These are phyloP conservation scores for Eurypyga helias DNA, from an alignment of 2,113 vertebrate genomes.

Conservation along the genomic window DNA sequence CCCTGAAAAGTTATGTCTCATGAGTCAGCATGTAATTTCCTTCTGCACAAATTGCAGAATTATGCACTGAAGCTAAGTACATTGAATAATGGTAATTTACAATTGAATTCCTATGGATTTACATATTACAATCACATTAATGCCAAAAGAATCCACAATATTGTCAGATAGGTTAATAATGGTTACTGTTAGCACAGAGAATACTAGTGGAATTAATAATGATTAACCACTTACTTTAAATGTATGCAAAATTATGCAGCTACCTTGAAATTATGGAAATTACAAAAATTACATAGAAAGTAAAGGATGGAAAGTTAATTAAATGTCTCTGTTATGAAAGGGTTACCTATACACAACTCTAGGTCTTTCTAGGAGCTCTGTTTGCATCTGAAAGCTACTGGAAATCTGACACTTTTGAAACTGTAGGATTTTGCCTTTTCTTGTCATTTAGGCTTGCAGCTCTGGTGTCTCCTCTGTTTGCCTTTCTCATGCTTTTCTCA, in stretches of 20 bases:
- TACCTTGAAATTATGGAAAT: constrained; percentile 32
- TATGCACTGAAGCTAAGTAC: constrained; percentile 32
- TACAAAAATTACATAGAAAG: neutral
- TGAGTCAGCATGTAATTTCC: constrained; percentile 60
- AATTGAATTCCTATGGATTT: constrained; percentile 58
- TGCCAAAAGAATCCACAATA: constrained; percentile 33
- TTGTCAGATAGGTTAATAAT: constrained; percentile 58
- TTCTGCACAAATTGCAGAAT: constrained; percentile 55
- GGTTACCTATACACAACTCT: neutral
- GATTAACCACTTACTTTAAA: constrained; percentile 34
- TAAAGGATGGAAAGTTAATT: neutral
- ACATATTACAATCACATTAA: constrained; percentile 54
- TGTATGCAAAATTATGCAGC: constrained; percentile 39
- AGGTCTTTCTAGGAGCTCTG: neutral
- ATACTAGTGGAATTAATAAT: constrained; percentile 31
- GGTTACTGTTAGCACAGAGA: constrained; percentile 24
- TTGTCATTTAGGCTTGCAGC: neutral
- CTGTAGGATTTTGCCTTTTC: neutral
- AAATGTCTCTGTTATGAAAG: neutral
- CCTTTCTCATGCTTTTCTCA: neutral
- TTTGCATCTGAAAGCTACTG: neutral
- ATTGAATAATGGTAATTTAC: constrained; percentile 49
- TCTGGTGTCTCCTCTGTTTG: neutral
- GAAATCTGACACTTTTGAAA: neutral
- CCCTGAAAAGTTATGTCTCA: constrained; percentile 32